Evolutionary conservation across 2,888 invertebrate genomes (phyloP).

Genomic region (Tupiocoris notatus): DNA sequence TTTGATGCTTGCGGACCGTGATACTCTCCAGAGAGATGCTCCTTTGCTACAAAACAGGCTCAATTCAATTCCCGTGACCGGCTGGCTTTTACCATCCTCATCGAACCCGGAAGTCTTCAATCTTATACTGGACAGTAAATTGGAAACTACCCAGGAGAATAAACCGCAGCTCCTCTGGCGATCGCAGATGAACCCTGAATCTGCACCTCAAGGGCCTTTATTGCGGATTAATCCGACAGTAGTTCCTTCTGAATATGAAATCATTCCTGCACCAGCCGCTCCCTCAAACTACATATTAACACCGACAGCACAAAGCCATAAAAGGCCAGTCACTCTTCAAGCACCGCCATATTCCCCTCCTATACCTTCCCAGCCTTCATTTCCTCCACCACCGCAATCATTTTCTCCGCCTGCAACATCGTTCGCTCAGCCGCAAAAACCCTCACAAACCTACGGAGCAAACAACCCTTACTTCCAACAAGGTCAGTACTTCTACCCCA

Average conservation of each 20-base stretch:
- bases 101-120: neutral
- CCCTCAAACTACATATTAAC: neutral
- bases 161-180: neutral
- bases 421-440: neutral
- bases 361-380: neutral
- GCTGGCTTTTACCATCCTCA: neutral
- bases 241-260: neutral
- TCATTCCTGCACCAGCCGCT: slow-evolving; percentile 5
- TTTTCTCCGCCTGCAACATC: neutral
- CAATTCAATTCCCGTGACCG: neutral
- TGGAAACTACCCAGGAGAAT: neutral
- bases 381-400: neutral
- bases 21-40: neutral
- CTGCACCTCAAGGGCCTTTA: neutral
- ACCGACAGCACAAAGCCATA: neutral
- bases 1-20: neutral
- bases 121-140: neutral
- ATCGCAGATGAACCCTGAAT: neutral
- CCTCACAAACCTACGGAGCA: neutral
- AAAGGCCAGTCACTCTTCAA: neutral
- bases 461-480: neutral
- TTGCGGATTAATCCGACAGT: neutral
- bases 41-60: neutral
- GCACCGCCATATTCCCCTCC: neutral
- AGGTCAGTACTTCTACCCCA: neutral